Conservation (phyloP, 2,888 invertebrate genomes). For the Chaitophorus viminalis region DNA sequence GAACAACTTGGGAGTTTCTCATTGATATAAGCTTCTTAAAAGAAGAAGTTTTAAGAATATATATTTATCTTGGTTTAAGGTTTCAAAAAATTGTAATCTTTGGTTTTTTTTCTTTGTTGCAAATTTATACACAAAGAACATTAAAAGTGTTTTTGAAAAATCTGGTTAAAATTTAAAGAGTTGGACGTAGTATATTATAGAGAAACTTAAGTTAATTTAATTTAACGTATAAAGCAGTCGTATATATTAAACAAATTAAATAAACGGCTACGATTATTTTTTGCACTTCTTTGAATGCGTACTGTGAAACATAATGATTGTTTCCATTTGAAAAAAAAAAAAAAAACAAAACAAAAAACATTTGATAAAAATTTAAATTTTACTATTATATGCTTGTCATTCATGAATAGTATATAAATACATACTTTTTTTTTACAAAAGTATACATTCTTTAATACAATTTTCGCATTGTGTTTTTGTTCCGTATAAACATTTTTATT, state of each 20-base stretch:
- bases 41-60: constrained; percentile 33
- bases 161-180: neutral
- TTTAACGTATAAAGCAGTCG: neutral
- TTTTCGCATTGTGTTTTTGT: neutral
- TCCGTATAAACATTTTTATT: neutral
- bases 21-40: constrained; percentile 53
- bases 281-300: neutral
- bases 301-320: neutral
- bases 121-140: neutral
- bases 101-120: constrained; percentile 30
- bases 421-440: neutral
- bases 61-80: constrained; percentile 38
- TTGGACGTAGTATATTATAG: neutral
- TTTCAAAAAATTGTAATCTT: constrained; percentile 29
- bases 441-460: neutral
- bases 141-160: constrained; percentile 4
- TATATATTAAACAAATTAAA: constrained; percentile 8
- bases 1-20: constrained; percentile 27
- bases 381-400: constrained; percentile 5
- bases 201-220: neutral
- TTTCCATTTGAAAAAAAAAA: neutral
- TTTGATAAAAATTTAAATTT: neutral
- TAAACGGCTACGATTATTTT: constrained; percentile 12
- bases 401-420: neutral
- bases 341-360: neutral